Evolutionary conservation across 2,113 vertebrate genomes (phyloP), one percentile per base, ranked within the genome.

Genomic region (Pelmatolapia mariae): DNA sequence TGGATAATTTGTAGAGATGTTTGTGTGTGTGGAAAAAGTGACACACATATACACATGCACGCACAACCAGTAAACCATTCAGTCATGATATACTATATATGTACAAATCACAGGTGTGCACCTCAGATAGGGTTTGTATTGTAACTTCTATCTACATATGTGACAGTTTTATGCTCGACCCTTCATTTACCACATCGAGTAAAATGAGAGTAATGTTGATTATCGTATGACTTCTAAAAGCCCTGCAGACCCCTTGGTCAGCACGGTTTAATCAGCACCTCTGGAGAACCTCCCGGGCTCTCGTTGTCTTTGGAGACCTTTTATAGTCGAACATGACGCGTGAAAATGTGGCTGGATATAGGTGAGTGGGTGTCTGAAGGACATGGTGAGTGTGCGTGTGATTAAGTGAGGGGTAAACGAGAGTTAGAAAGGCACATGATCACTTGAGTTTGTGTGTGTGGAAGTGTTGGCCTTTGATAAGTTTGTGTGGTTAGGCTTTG

Each of bases 161-260:
- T 87, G 80, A 81, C 24, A 83, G 56, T 68, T 89, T 85, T 57
- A 50, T 85, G 24, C 80, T 31, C 57, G 26, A 26, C 52, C 9
- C 24, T 63, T 84, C 83, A 82, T 89, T 89, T 53, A 80, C 78
- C 88, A 54, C 87, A 91, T 89, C 13, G 85, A 85, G 53, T 87
- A 6, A 86, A 36, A 89, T 83, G 10, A 50, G 63, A 56, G 81
- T 56, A 3, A 26, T 79, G 81, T 78, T 71, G 76, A 88, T 89
- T 91, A 52, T 91, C 45, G 2, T 18, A 61, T 83, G 12, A 80
- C 84, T 79, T 71, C 29, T 86, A 61, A 63, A n/a, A 63, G 61
- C 13, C 36, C 80, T n/a, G 52, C 87, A 80, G 86, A 88, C 85
- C 89, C 89, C 71, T 86, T 26, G 33, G 40, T 82, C 71, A 86